A percentile compares a stretch with the other conserved stretches of the same genome.
Evolutionary conservation across 2,113 vertebrate species (phyloP).

Genomic region (Lamprotornis superbus): DNA sequence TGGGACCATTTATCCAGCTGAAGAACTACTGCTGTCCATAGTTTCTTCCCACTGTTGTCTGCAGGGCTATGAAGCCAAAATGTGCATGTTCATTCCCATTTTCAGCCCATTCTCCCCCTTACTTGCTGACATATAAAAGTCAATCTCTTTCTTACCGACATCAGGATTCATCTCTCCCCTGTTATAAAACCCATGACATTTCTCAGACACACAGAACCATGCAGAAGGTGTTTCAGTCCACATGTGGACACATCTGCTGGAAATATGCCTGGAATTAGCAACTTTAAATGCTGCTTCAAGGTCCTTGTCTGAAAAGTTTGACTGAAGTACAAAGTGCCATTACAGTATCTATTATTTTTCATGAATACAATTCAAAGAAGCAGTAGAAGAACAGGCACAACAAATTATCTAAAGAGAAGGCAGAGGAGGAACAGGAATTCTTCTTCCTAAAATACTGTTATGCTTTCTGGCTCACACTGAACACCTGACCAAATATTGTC

Average conservation of each 20-base stretch:
- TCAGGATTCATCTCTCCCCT: not conserved
- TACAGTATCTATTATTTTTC: not conserved
- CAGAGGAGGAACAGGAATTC: not conserved
- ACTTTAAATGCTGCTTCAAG: not conserved
- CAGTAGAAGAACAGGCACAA: not conserved
- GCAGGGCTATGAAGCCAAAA: not conserved
- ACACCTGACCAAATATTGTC: not conserved
- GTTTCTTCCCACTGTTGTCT: not conserved
- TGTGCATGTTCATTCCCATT: not conserved
- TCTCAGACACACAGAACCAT: not conserved
- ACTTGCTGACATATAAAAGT: not conserved
- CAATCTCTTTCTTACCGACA: not conserved
- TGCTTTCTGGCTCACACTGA: not conserved
- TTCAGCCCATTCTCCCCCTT: not conserved
- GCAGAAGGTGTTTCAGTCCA: not conserved
- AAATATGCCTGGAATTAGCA: not conserved
- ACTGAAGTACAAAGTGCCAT: not conserved
- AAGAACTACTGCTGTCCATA: not conserved
- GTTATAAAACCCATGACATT: not conserved
- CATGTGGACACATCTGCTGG: not conserved
- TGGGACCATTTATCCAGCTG: not conserved
- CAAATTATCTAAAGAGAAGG: not conserved
- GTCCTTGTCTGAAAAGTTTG: not conserved
- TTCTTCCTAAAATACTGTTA: not conserved
- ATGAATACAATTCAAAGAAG: not conserved